Percentiles rank a stretch among this genome's conserved stretches.
These are phyloP conservation scores for Forbesichthys agassizii DNA, from an alignment of 2,113 vertebrate species.

Conservation along the genomic window DNA sequence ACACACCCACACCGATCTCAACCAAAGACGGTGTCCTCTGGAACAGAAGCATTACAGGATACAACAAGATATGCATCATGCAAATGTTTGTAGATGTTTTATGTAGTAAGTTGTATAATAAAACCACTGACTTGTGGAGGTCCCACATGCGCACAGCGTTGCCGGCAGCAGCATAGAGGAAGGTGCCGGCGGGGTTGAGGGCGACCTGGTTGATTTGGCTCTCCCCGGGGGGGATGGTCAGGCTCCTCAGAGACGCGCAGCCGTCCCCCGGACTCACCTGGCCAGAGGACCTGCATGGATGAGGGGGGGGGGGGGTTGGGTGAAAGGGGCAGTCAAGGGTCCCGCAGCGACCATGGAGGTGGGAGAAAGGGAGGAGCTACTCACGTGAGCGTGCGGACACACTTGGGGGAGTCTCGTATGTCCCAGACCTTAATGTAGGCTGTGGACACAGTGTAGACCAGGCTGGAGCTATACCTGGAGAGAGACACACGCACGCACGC, in stretches of 20 bases:
- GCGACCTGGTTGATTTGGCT: slow-evolving; percentile 96
- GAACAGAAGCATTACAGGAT: no score
- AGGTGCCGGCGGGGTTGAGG: slow-evolving; percentile 88
- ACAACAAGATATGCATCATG: no score
- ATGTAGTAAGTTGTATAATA: no score
- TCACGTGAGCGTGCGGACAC: slow-evolving; percentile 92
- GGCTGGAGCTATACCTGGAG: slow-evolving; percentile 85
- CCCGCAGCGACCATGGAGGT: no score
- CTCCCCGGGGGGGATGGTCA: slow-evolving; percentile 90
- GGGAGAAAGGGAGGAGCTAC: slow-evolving; percentile 43
- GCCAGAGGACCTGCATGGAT: slow-evolving; percentile 84
- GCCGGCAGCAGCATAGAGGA: slow-evolving; percentile 92
- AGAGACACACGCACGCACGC: not conserved
- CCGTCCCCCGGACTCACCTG: slow-evolving; percentile 87
- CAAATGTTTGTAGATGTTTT: no score
- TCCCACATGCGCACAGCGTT: slow-evolving; percentile 98
- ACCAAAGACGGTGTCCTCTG: no score
- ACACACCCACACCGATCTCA: not conserved
- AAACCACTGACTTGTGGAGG: slow-evolving; percentile 85
- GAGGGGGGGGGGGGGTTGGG: no score
- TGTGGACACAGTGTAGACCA: slow-evolving; percentile 96
- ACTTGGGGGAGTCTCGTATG: slow-evolving; percentile 95
- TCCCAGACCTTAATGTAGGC: slow-evolving; percentile 98
- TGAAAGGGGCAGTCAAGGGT: no score
- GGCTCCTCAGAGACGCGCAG: slow-evolving; percentile 79